These are phyloP conservation scores for Pantelozetes paolii DNA, from an alignment of 2,888 invertebrate species.

Conservation along the genomic window DNA sequence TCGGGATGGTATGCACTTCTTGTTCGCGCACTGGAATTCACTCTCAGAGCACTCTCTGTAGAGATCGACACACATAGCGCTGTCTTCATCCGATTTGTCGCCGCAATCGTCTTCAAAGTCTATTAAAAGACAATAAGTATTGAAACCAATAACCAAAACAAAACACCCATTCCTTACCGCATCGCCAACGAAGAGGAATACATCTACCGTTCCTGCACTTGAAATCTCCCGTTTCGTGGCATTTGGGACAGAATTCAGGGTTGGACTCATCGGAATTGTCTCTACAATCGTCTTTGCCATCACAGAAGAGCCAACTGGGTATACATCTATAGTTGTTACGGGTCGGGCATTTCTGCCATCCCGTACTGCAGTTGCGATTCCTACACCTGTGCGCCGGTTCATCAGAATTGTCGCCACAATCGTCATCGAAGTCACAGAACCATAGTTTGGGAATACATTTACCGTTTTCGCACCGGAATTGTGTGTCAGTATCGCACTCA, in stretches of 20 bases:
- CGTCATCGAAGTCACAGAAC: conserved; percentile 93
- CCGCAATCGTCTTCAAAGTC: conserved; percentile 92
- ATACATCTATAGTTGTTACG: conserved; percentile 90
- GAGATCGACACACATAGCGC: conserved; percentile 70
- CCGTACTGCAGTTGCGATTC: conserved; percentile 84
- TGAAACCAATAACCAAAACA: neutral
- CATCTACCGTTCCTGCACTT: conserved; percentile 85
- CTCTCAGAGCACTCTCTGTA: conserved; percentile 90
- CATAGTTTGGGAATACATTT: conserved; percentile 88
- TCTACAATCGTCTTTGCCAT: conserved; percentile 86
- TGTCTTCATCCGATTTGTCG: conserved; percentile 84
- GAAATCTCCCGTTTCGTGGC: conserved; percentile 82
- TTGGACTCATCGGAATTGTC: conserved; percentile 85
- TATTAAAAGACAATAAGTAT: conserved; percentile 6
- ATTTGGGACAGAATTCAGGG: conserved; percentile 82
- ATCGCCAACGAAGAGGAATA: conserved; percentile 80
- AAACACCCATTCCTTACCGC: conserved; percentile 56
- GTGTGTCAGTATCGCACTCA: conserved; percentile 73
- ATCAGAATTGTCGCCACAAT: conserved; percentile 75
- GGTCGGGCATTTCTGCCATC: conserved; percentile 92
- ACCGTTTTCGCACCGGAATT: conserved; percentile 82
- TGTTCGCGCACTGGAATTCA: conserved; percentile 80
- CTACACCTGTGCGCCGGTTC: conserved; percentile 85
- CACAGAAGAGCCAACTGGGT: conserved; percentile 96
- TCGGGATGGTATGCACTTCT: conserved; percentile 82